These are phyloP conservation scores for Oxycera nigricornis DNA, from an alignment of 2,888 invertebrate species.

Conservation along the genomic window DNA sequence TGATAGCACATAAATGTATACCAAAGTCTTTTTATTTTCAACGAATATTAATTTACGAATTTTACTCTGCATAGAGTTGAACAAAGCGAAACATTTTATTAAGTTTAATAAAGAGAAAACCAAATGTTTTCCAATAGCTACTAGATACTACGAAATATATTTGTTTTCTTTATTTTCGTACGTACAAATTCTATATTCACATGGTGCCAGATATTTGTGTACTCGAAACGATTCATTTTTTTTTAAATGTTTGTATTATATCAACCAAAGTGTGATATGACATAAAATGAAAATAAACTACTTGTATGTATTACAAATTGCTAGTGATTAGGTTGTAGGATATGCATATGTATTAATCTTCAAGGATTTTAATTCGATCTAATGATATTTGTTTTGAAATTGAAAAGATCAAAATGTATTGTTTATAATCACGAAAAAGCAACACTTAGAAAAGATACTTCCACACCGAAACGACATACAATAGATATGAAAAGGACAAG, in stretches of 20 bases:
- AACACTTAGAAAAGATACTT: not conserved
- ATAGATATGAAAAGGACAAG: not conserved
- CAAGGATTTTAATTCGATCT: not conserved
- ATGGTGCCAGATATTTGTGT: conserved; percentile 24
- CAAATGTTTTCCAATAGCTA: too few relatives aligned
- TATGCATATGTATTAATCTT: not conserved
- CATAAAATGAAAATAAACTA: not conserved
- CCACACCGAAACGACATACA: not conserved
- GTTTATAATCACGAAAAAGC: too few relatives aligned
- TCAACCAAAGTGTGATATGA: conserved; percentile 35
- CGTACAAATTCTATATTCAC: not conserved
- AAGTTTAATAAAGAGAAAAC: too few relatives aligned
- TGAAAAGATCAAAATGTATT: too few relatives aligned
- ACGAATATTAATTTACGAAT: too few relatives aligned
- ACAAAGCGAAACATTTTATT: too few relatives aligned
- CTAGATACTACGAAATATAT: too few relatives aligned
- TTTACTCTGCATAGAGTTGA: too few relatives aligned
- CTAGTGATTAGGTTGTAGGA: conserved; percentile 36
- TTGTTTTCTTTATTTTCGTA: too few relatives aligned
- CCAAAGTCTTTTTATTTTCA: too few relatives aligned
- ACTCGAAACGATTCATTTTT: not conserved
- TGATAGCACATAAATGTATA: not conserved
- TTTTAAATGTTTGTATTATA: conserved; percentile 9
- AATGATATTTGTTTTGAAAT: not conserved
- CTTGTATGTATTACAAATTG: conserved; percentile 18